phyloP scores from a whole-genome alignment of 1,140 invertebrate genomes.

The Euborellia annulipes region DNA sequence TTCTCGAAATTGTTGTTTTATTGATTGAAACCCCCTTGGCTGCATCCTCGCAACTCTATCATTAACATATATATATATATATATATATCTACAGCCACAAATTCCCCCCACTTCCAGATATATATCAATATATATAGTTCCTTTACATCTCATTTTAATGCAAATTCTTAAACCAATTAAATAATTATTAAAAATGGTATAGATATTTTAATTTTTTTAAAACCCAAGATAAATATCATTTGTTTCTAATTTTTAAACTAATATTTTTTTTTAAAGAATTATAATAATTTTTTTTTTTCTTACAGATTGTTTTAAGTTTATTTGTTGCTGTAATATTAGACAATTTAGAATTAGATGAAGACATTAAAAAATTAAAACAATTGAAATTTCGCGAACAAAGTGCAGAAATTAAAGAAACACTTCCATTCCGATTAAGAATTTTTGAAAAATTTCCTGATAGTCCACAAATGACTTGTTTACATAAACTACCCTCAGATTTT shows the following conservation, averaged over 20 bases:
- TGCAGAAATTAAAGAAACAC: slow-evolving; percentile 88
- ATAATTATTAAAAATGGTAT: neutral
- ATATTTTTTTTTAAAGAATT: neutral
- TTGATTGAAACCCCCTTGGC: too few relatives aligned
- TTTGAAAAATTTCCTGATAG: slow-evolving; percentile 99
- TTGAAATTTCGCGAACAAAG: slow-evolving; percentile 92
- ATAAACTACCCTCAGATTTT: slow-evolving; percentile 92
- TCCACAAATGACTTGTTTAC: slow-evolving; percentile 93
- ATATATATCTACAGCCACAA: too few relatives aligned
- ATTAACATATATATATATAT: too few relatives aligned
- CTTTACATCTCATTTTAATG: too few relatives aligned
- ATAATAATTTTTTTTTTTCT: slow-evolving; percentile 14
- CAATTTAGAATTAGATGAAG: slow-evolving; percentile 97
- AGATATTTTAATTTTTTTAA: neutral
- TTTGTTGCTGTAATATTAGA: slow-evolving; percentile 99
- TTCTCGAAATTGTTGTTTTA: too few relatives aligned
- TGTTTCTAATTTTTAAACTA: neutral
- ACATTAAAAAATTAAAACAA: slow-evolving; percentile 98
- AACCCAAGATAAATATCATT: neutral
- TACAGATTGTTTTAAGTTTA: slow-evolving; percentile 93
- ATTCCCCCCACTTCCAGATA: too few relatives aligned
- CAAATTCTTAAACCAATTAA: too few relatives aligned
- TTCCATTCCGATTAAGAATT: slow-evolving; percentile 87
- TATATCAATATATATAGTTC: too few relatives aligned
- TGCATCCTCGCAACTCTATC: too few relatives aligned